Evolutionary conservation across 2,888 invertebrate species (phyloP), one percentile per base, ranked within the genome.

Genomic region (Alcis repandata): DNA sequence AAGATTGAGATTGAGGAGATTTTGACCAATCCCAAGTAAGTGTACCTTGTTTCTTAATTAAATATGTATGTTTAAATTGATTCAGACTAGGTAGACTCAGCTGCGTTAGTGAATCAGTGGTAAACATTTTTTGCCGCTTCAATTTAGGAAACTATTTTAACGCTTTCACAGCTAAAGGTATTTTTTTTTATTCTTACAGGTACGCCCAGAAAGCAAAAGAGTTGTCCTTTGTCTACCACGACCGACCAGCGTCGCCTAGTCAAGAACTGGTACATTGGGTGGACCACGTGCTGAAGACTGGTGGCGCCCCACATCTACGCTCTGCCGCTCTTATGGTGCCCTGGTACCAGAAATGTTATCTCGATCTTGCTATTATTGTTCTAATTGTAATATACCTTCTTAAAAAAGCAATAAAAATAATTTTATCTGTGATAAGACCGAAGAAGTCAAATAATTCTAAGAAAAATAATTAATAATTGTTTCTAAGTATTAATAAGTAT

Each of bases 261-360:
- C 67, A 54, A 17, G 84, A 83, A 66, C 32, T 87, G 36, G 78
- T 77, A 15, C 80, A 84, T 60, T 86, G 85, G 83, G 79, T 80
- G 19, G 79, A 80, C 32, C 83, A 85, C 66, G 85, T 84, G 48
- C 68, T 80, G n/a, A 64, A 69, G 7, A 84, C 83, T 0, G 48
- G 71, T 0, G 86, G 86, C 2, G 87, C 86, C 0, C 73, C 68
- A 0, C 81, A 85, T 65, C 75, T 86, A 2, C 82, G 83, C 46
- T 85, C 85, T 0, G 77, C 77, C 0, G 85, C 82, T 0, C 74
- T 84, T 2, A 27, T 67, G 53, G 63, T 82, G 15, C 78, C 83
- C 27, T 77, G 79, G 76, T 85, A 85, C 77, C 82, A 86, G 77
- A 85, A 80, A 68, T 49, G 77, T 40, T 86, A 83, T 59, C 68